A percentile compares a stretch with the other conserved stretches of the same genome.
These are phyloP conservation scores for Heterodera filipjevi DNA, from an alignment of 2,888 invertebrate genomes.

Conservation along the genomic window DNA sequence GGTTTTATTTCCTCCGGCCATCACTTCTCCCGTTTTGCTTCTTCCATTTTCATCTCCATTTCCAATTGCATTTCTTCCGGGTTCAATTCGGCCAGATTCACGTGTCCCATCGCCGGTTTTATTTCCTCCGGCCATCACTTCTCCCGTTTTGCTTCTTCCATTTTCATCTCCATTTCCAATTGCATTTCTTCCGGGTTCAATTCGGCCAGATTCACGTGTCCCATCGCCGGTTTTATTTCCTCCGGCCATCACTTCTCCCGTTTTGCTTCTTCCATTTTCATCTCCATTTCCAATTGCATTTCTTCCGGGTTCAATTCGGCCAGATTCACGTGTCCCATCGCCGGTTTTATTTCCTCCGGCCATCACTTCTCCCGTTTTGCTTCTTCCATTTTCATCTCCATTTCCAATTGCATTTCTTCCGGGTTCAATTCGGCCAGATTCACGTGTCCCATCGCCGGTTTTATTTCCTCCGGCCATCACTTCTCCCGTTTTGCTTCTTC, in stretches of 20 bases:
- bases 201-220: neutral
- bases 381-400: neutral
- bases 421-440: neutral
- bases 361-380: neutral
- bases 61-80: no score
- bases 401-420: conserved; percentile 21
- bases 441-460: neutral
- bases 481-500: neutral
- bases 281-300: neutral
- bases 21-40: no score
- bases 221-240: no score
- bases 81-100: neutral
- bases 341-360: neutral
- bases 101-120: neutral
- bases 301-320: no score
- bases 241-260: no score
- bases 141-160: no score
- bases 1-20: no score
- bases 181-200: no score
- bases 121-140: neutral
- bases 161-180: no score
- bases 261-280: neutral
- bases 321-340: no score
- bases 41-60: no score
- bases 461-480: neutral